These are phyloP conservation scores for Dasyprocta punctata DNA, from an alignment of 2,113 vertebrate species.

Conservation along the genomic window DNA sequence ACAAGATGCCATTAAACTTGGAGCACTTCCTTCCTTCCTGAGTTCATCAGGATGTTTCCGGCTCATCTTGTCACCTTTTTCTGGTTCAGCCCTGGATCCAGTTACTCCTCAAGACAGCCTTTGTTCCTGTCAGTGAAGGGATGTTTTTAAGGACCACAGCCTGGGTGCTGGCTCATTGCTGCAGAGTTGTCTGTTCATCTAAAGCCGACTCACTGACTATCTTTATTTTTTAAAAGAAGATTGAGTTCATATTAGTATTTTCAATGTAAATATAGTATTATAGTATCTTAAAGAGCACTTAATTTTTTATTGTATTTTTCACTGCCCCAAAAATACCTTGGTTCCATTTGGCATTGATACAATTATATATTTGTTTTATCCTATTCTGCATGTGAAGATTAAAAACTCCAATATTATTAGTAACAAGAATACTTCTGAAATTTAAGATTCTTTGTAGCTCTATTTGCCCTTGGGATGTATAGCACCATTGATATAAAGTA, in stretches of 20 bases:
- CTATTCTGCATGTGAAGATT: neutral
- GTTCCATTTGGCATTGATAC: conserved; percentile 12
- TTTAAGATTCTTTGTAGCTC: conserved; percentile 17
- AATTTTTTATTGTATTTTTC: conserved; percentile 27
- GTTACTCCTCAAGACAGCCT: neutral
- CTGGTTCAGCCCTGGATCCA: neutral
- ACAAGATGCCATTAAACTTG: neutral
- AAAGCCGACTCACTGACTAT: neutral
- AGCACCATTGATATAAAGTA: neutral
- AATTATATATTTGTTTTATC: neutral
- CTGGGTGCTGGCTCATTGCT: neutral
- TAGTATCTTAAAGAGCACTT: neutral
- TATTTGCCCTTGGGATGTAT: neutral
- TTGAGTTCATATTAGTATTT: conserved; percentile 22
- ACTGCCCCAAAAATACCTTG: neutral
- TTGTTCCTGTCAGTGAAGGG: neutral
- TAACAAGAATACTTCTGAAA: neutral
- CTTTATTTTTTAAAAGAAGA: neutral
- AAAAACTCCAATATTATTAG: neutral
- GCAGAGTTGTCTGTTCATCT: neutral
- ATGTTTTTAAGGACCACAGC: neutral
- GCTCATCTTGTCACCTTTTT: neutral
- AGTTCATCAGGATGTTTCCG: conserved; percentile 8
- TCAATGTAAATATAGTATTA: conserved; percentile 1
- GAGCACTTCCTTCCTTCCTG: neutral